These are phyloP conservation scores for Bilobella aurantiaca DNA, from an alignment of 1,140 invertebrate genomes.

Conservation along the genomic window DNA sequence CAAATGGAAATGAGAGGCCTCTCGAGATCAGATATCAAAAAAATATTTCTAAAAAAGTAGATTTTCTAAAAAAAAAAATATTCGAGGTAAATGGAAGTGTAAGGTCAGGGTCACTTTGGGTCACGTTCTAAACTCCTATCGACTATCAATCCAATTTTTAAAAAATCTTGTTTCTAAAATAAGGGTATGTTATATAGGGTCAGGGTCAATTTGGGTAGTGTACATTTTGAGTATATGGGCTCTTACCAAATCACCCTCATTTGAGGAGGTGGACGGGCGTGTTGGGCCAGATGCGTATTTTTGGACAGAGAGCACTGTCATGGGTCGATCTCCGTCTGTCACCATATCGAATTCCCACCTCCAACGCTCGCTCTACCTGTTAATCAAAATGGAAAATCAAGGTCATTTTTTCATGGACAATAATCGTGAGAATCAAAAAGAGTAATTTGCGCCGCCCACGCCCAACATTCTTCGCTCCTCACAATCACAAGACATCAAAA, in stretches of 20 bases:
- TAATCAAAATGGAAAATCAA: neutral
- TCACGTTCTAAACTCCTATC: too few relatives aligned
- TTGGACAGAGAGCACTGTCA: neutral
- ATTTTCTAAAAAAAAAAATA: too few relatives aligned
- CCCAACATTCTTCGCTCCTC: neutral
- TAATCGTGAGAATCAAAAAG: neutral
- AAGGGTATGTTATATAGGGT: too few relatives aligned
- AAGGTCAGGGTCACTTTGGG: too few relatives aligned
- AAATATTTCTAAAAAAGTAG: too few relatives aligned
- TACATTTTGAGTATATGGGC: neutral
- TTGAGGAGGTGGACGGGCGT: neutral
- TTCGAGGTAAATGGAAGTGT: too few relatives aligned
- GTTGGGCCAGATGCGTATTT: neutral
- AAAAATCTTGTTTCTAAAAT: too few relatives aligned
- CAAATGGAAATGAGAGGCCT: too few relatives aligned
- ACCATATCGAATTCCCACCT: neutral
- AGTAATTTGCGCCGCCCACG: too few relatives aligned
- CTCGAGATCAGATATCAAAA: too few relatives aligned
- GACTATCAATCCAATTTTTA: too few relatives aligned
- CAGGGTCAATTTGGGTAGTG: neutral
- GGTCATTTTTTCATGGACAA: neutral
- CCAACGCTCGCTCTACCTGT: neutral
- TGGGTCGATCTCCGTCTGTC: neutral
- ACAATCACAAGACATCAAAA: too few relatives aligned
- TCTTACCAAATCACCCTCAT: neutral